Base-by-base conservation (phyloP, 2,113 vertebrate species). In the Seriola dumerili region DNA sequence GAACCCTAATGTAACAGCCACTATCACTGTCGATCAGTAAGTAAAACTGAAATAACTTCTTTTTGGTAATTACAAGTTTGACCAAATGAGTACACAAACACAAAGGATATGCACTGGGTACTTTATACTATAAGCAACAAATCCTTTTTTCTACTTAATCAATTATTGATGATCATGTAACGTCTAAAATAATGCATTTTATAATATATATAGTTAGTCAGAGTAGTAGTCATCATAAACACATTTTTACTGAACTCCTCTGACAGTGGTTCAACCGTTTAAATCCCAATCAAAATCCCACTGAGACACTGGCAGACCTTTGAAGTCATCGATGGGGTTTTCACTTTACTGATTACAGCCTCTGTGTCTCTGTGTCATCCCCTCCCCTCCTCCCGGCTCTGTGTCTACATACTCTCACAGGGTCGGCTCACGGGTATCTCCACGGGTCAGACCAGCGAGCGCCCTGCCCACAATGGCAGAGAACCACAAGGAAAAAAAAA, bases 341-440 rank as follows among this genome's bases (percentile, higher is more conserved):
- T 84, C 32, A 62, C 69, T 66, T 70, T 64, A 58, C 63, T 2
- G 58, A 81, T 76, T 80, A 85, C 85, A 38, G 44, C 52, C 32
- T 23, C 29, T 46, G 3, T 83, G 69, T 57, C 73, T 63, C 63
- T 46, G 29, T 87, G 88, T 91, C 76, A 74, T n/a, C 58, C 67
- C 67, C 62, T 77, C 64, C 52, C 46, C 46, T 79, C 80, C 59
- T 46, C 57, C 58, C 25, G 76, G 32, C 83, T 46, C 46, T 32
- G 32, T 80, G 68, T 91, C 81, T 88, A 61, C 66, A 80, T 68
- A 64, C 79, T 71, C 82, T 83, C 62, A 21, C 48, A 75, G 79
- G 84, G 88, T 84, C 55, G 78, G 75, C 65, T 87, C 80, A 65
- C 32, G 70, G 66, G 74, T 90, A 90, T 89, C 83, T 84, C 79